Conservation (phyloP, 1,140 invertebrate genomes). For the Drosophila melanogaster region Release_6_plus_ISO1_MT NT_033777.3:24956001-24956500, state of each 20-base stretch:
- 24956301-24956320: neutral
- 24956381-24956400: conserved; percentile 64
- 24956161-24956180: conserved; percentile 34
- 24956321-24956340: conserved; percentile 47
- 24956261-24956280: conserved; percentile 69
- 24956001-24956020: conserved; percentile 21
- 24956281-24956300: conserved; percentile 65
- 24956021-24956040: conserved; percentile 75
- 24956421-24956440: conserved; percentile 74
- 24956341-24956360: conserved; percentile 72
- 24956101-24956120: conserved; percentile 49
- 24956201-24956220: conserved; percentile 47
- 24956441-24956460: conserved; percentile 52
- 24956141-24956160: conserved; percentile 81
- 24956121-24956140: conserved; percentile 66
- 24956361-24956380: conserved; percentile 71
- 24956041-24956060: conserved; percentile 68
- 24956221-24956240: conserved; percentile 29
- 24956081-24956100: neutral
- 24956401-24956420: conserved; percentile 81
- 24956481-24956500: conserved; percentile 33
- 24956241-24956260: conserved; percentile 46
- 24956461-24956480: conserved; percentile 33
- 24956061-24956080: conserved; percentile 28
- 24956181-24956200: conserved; percentile 62